Conservation (phyloP, 2,797 vertebrate species). For the Cheirogaleus major region DNA sequence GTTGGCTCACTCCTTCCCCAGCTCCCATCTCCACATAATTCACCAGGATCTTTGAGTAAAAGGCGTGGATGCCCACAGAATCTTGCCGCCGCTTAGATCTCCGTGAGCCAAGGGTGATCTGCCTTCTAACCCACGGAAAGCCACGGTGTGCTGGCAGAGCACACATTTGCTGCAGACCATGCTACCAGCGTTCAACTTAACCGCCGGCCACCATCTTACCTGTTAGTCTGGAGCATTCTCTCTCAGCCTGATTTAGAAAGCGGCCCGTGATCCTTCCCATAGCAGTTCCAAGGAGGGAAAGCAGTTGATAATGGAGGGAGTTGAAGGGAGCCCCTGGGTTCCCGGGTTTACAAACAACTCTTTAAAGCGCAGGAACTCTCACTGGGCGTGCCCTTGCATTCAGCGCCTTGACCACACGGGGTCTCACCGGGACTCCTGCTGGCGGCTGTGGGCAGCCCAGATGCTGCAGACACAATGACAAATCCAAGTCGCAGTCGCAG, state of each 20-base stretch:
- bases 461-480: neutral
- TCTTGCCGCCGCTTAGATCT: neutral
- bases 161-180: neutral
- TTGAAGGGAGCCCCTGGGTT: neutral
- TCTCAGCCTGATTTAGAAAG: neutral
- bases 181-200: neutral
- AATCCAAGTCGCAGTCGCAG: neutral
- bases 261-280: neutral
- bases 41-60: neutral
- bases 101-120: neutral
- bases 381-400: neutral
- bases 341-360: neutral
- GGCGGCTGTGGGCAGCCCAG: accelerated
- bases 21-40: neutral
- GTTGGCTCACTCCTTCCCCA: neutral
- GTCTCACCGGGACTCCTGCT: neutral
- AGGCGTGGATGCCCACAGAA: accelerated
- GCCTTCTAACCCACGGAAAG: neutral
- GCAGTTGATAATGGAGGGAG: accelerated
- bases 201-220: neutral
- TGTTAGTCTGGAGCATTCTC: neutral
- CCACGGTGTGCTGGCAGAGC: neutral
- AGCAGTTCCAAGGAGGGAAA: neutral
- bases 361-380: neutral
- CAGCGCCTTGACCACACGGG: neutral